phyloP scores from a whole-genome alignment of 2,888 invertebrate species.

The Agrotis ipsilon region DNA sequence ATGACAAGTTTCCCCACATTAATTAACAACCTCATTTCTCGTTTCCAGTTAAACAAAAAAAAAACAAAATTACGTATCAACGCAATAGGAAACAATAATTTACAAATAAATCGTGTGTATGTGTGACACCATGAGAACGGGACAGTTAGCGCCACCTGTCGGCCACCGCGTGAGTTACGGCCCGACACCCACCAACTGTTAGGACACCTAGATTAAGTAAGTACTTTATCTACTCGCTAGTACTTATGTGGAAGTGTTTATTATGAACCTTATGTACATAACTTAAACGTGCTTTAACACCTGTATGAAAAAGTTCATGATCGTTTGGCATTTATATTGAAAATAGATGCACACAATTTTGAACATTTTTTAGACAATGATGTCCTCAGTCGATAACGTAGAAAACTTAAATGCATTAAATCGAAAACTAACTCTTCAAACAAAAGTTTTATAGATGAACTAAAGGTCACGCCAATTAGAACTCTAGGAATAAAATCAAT shows the following conservation, averaged over 20 bases:
- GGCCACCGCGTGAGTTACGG: constrained; percentile 44
- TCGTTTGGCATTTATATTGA: too few species aligned
- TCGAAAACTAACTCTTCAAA: not conserved
- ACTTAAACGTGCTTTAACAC: not conserved
- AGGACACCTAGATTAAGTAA: constrained; percentile 39
- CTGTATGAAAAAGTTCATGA: too few species aligned
- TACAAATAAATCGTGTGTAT: constrained; percentile 23
- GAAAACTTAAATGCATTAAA: not conserved
- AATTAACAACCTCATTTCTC: not conserved
- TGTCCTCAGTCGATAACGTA: not conserved
- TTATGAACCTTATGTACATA: constrained; percentile 5
- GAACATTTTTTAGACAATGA: not conserved
- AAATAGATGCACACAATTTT: too few species aligned
- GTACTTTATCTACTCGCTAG: constrained; percentile 29
- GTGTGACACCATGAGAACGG: constrained; percentile 40
- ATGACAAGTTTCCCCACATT: not conserved
- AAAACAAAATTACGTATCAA: constrained; percentile 19
- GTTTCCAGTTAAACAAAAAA: not conserved
- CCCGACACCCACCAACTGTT: constrained; percentile 21
- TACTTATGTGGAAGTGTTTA: constrained; percentile 17
- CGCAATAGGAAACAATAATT: constrained; percentile 44
- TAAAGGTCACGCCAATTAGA: not conserved
- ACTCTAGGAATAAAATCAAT: not conserved
- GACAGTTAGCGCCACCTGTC: constrained; percentile 51
- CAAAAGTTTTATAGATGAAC: not conserved